phyloP scores from a whole-genome alignment of 2,113 vertebrate genomes.

The Passer domesticus region DNA sequence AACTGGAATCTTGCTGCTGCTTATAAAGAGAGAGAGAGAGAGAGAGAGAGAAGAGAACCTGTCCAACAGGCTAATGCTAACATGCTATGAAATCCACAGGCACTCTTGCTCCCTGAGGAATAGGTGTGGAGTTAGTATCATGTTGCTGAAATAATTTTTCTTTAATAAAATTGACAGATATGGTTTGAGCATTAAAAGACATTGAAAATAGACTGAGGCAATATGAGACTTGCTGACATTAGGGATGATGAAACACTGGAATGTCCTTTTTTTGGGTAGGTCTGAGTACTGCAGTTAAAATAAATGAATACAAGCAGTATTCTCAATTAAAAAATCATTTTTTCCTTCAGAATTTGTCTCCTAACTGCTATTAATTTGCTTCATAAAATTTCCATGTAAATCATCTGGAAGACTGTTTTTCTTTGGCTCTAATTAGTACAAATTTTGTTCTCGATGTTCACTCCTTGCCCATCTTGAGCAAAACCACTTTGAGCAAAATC shows the following conservation, averaged over 20 bases:
- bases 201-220: background rate
- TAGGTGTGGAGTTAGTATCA: background rate
- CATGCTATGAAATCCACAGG: background rate
- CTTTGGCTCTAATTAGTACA: background rate
- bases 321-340: background rate
- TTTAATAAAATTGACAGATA: slow-evolving; percentile 28
- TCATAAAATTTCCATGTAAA: background rate
- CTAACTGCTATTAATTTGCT: background rate
- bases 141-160: background rate
- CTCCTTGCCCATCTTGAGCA: background rate
- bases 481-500: background rate
- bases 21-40: background rate
- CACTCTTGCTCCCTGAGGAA: background rate
- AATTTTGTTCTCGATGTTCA: background rate
- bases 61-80: background rate
- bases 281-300: background rate
- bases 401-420: background rate
- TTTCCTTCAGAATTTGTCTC: background rate
- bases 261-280: background rate
- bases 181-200: background rate
- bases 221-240: background rate
- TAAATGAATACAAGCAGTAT: background rate
- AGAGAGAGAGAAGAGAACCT: background rate
- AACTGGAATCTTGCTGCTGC: background rate
- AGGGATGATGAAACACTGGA: background rate